These are phyloP conservation scores for Danio kyathit DNA, from an alignment of 2,797 vertebrate genomes.

Conservation along the genomic window DNA sequence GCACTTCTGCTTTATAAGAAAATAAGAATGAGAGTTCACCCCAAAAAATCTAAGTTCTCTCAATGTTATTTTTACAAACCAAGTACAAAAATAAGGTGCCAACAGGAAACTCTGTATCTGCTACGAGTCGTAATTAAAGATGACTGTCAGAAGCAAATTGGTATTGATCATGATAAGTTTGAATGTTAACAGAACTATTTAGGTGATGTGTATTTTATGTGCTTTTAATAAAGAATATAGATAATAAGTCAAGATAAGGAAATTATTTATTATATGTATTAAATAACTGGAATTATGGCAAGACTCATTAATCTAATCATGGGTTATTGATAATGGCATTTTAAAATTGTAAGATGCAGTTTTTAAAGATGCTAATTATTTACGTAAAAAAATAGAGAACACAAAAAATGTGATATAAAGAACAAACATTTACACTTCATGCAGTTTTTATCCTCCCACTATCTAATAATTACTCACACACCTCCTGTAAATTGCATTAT, in stretches of 20 bases:
- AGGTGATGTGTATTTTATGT: not conserved
- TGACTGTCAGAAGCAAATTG: not conserved
- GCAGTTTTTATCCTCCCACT: not conserved
- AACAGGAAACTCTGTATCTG: not conserved
- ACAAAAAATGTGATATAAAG: no score
- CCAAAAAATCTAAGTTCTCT: not conserved
- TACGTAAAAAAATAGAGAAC: no score
- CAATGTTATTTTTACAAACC: not conserved
- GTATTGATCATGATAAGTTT: not conserved
- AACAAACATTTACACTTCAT: conserved; percentile 32
- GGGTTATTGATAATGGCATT: not conserved
- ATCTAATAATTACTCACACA: not conserved
- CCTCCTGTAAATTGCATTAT: conserved; percentile 16
- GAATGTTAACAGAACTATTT: not conserved
- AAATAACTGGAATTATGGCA: no score
- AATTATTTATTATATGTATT: no score
- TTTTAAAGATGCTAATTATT: no score
- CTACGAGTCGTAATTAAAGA: not conserved
- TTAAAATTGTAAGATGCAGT: not conserved
- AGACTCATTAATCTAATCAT: no score
- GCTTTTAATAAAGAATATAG: not conserved
- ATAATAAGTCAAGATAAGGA: not conserved
- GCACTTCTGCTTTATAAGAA: not conserved
- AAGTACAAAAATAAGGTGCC: not conserved
- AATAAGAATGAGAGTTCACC: no score